Conservation (phyloP, 2,113 vertebrate genomes). For the Aegithalos caudatus region DNA sequence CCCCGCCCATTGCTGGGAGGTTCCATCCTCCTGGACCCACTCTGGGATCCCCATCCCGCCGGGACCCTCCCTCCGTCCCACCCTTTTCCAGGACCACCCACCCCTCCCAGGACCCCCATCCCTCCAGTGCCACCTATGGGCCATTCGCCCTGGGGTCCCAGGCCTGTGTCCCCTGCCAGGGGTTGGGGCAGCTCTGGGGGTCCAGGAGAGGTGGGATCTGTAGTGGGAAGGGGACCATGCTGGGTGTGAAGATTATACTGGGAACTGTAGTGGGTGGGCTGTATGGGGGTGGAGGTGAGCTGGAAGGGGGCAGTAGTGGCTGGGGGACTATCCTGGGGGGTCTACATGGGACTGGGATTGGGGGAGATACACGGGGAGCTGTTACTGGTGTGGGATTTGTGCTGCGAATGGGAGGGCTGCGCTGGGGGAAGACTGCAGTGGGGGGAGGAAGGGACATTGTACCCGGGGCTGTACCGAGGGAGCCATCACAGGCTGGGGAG, state of each 20-base stretch:
- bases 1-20: neutral
- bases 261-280: neutral
- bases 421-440: neutral
- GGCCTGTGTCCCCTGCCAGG: neutral
- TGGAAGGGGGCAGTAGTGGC: neutral
- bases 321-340: neutral
- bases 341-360: neutral
- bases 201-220: too few relatives aligned
- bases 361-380: neutral
- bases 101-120: neutral
- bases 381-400: neutral
- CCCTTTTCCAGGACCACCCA: neutral
- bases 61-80: neutral
- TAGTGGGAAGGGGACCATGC: neutral
- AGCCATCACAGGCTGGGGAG: neutral
- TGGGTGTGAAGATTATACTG: neutral
- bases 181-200: neutral
- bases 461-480: neutral
- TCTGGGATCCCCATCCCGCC: too few relatives aligned
- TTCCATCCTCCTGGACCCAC: neutral
- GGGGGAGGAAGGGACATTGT: too few relatives aligned
- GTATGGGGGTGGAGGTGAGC: neutral
- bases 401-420: neutral
- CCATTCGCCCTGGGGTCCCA: neutral
- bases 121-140: neutral